phyloP scores from a whole-genome alignment of 1,140 invertebrate species.

The Trichomalopsis sarcophagae region DNA sequence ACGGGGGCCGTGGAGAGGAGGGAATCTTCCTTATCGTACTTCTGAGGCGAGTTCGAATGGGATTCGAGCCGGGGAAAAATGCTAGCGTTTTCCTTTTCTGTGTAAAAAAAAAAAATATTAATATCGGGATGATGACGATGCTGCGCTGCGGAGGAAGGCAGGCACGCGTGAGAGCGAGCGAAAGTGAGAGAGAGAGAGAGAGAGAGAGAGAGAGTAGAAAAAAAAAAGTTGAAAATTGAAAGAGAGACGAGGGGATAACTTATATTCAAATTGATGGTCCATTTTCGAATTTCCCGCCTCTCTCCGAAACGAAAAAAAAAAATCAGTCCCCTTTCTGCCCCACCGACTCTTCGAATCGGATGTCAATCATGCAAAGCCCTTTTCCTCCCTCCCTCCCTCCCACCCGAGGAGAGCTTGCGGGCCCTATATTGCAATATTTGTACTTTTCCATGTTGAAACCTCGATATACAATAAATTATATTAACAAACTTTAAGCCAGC shows the following conservation, averaged over 20 bases:
- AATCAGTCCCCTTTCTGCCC: constrained; percentile 43
- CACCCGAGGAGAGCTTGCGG: constrained; percentile 73
- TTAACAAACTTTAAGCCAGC: constrained; percentile 72
- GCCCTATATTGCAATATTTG: constrained; percentile 76
- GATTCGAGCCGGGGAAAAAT: constrained; percentile 47
- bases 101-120: constrained; percentile 19
- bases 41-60: constrained; percentile 19
- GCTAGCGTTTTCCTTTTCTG: constrained; percentile 38
- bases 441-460: constrained; percentile 77
- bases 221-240: background rate
- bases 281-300: constrained; percentile 52
- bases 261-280: constrained; percentile 47
- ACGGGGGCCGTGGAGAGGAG: constrained; percentile 73
- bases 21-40: constrained; percentile 67
- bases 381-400: constrained; percentile 71
- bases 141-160: background rate
- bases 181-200: constrained; percentile 31
- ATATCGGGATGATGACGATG: background rate
- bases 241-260: constrained; percentile 30
- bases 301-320: constrained; percentile 51
- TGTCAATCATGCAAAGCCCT: constrained; percentile 48
- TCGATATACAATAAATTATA: constrained; percentile 77
- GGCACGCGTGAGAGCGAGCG: background rate
- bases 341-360: constrained; percentile 46
- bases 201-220: too few species aligned